These are phyloP conservation scores for Clitarchus hookeri DNA, from an alignment of 2,888 invertebrate genomes.

Conservation along the genomic window DNA sequence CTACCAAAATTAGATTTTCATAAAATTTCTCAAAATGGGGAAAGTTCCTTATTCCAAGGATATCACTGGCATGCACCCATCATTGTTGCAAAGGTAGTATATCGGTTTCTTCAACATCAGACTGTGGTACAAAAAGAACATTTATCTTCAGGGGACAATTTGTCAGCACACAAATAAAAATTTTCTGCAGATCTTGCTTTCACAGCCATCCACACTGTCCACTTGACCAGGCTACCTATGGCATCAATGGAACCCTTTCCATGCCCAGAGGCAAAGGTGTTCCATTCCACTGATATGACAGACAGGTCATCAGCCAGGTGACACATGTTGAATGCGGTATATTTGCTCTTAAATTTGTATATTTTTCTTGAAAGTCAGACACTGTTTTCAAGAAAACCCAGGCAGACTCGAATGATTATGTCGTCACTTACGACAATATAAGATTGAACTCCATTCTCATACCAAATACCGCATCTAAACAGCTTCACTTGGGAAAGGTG, in stretches of 20 bases:
- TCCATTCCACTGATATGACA: neutral
- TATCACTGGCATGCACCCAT: neutral
- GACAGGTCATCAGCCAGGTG: neutral
- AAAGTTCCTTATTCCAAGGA: too few relatives aligned
- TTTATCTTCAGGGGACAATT: neutral
- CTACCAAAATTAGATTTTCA: too few relatives aligned
- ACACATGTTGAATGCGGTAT: neutral
- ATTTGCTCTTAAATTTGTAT: neutral
- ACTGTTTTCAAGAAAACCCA: neutral
- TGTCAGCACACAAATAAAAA: neutral
- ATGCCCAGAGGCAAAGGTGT: slow-evolving; percentile 11
- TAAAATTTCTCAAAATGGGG: too few relatives aligned
- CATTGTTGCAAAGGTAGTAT: neutral
- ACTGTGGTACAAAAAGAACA: neutral
- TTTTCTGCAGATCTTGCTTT: neutral
- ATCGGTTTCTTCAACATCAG: neutral
- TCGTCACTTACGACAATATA: neutral
- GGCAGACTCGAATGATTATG: neutral
- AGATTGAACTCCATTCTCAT: neutral
- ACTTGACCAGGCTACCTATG: neutral
- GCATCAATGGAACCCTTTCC: slow-evolving; percentile 18
- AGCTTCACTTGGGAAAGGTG: neutral
- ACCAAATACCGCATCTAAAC: neutral
- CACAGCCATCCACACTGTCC: neutral
- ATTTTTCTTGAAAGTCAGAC: neutral